Evolutionary conservation across 2,888 invertebrate genomes (phyloP).

Genomic region (Thyatira batis): DNA sequence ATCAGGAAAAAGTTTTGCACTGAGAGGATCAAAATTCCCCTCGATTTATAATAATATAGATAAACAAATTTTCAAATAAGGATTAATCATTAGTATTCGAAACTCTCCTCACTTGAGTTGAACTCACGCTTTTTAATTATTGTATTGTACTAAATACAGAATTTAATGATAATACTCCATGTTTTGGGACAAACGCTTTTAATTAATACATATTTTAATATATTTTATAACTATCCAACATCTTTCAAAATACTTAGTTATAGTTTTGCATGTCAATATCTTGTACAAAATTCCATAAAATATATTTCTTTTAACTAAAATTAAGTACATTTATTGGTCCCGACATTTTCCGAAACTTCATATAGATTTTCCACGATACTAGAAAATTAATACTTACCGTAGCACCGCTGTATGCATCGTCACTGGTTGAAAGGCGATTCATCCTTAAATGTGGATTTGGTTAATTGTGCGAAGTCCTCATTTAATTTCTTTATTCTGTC

Average conservation of each 20-base stretch:
- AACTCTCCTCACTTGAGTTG: too few species aligned
- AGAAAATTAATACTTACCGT: background rate
- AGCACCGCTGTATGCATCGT: constrained; percentile 1
- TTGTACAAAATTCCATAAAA: constrained; percentile 8
- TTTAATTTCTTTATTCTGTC: constrained; percentile 67
- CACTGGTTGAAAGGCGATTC: constrained; percentile 31
- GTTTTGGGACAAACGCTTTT: constrained; percentile 14
- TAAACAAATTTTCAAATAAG: too few species aligned
- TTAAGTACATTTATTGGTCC: constrained; percentile 12
- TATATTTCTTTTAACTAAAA: constrained; percentile 8
- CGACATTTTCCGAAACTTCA: background rate
- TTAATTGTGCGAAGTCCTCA: constrained; percentile 61
- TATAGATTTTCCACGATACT: background rate
- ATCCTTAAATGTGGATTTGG: constrained; percentile 57
- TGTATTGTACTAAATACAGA: background rate
- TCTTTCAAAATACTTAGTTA: too few species aligned
- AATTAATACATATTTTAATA: constrained; percentile 10
- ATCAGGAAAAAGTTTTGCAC: too few species aligned
- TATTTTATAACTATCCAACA: too few species aligned
- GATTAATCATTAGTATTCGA: too few species aligned
- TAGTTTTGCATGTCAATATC: background rate
- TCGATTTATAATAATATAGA: too few species aligned
- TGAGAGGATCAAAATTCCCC: too few species aligned
- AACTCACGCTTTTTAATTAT: background rate
- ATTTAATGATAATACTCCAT: background rate